These are phyloP conservation scores for Tenebrosternarchus preto DNA, from an alignment of 2,113 vertebrate species.

Conservation along the genomic window DNA sequence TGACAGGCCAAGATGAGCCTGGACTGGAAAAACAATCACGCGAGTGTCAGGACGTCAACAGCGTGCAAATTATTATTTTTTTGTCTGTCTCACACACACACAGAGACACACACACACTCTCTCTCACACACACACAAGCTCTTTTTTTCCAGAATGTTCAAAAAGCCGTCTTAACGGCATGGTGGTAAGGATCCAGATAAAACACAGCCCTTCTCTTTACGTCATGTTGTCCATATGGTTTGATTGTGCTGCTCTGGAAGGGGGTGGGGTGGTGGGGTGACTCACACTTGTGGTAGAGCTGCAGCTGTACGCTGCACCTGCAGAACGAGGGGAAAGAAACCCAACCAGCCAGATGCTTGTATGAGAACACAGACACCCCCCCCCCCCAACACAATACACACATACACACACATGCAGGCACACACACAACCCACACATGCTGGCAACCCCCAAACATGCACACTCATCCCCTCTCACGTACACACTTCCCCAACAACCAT, in stretches of 20 bases:
- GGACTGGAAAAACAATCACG: slow-evolving; percentile 41
- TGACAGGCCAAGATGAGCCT: slow-evolving; percentile 44
- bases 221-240: slow-evolving; percentile 65
- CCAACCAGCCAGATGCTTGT: slow-evolving; percentile 66
- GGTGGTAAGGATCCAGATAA: slow-evolving; percentile 57
- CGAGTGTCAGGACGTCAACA: slow-evolving; percentile 22
- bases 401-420: slow-evolving; percentile 19
- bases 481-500: slow-evolving; percentile 34
- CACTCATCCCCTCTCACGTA: slow-evolving; percentile 32
- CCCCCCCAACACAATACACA: slow-evolving; percentile 26
- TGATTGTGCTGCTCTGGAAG: slow-evolving; percentile 59
- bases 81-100: slow-evolving; percentile 11
- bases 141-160: slow-evolving; percentile 40
- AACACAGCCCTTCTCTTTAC: slow-evolving; percentile 40
- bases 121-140: neutral
- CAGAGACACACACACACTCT: neutral
- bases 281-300: slow-evolving; percentile 67
- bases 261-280: slow-evolving; percentile 69
- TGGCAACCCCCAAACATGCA: slow-evolving; percentile 29
- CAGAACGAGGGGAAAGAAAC: slow-evolving; percentile 61
- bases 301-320: slow-evolving; percentile 76
- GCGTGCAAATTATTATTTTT: slow-evolving; percentile 12
- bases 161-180: slow-evolving; percentile 47
- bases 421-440: slow-evolving; percentile 39
- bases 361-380: slow-evolving; percentile 33